Base-by-base conservation (phyloP, 2,797 vertebrate genomes). In the Gymnoscopelus braueri region DNA sequence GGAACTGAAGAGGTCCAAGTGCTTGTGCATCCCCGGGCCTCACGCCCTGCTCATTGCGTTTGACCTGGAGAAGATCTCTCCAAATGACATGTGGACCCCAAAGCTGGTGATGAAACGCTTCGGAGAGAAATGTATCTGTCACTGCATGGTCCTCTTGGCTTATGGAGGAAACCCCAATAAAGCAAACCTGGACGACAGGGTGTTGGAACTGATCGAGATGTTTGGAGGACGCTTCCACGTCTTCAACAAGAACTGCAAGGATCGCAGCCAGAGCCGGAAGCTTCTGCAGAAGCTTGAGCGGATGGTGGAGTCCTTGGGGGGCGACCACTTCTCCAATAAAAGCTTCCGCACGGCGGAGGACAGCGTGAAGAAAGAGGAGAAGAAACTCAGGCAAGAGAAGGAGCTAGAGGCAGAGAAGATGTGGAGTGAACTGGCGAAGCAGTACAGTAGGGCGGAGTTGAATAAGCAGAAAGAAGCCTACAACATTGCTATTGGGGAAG, bases 1-100 rank as follows among this genome's bases (percentile, higher is more conserved):
- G 49, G 93, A 94, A 80, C 79, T 94, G n/a, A 80, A 77, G 74
- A 93, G 86, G 83, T 93, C 84, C 0, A 88, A 90, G 86, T 92
- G 93, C 58, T 83, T 94, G 39, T 91, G 82, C 0, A 75, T 85
- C 56, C 94, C 94, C 0, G 95, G 95, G 15, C 94, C 94, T 3
- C 93, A 95, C 0, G 91, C 87, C 7, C 84, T 95, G 49, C 89
- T 95, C 14, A 69, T 95, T 19, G 90, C 90, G 1, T 92, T 93
- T 44, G 92, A 93, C 74, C 72, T 94, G 71, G 92, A 93, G 14
- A 85, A 83, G 54, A 93, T 93, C 72, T 94, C 93, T 0, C 76
- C 65, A 0, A 90, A 94, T 60, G 94, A 95, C 19, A 66, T 75
- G 9, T 69, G 29, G 49, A 91, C 90, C 0, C 68, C 80, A 10